These are phyloP conservation scores for Polyergus mexicanus DNA, from an alignment of 1,140 invertebrate species.

Conservation along the genomic window DNA sequence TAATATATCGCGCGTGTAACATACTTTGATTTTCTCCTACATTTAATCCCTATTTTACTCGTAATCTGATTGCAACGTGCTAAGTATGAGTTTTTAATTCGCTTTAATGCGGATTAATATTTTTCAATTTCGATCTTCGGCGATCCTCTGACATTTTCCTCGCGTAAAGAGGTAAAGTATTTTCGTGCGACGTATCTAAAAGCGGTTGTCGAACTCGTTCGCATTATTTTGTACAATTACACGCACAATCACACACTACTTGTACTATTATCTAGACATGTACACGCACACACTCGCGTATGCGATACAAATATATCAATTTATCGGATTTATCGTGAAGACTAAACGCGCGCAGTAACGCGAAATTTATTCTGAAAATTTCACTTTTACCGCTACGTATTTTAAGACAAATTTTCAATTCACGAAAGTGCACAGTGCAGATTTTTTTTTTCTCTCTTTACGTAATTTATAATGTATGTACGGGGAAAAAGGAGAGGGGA, in stretches of 20 bases:
- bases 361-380: constrained; percentile 64
- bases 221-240: constrained; percentile 17
- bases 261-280: not conserved
- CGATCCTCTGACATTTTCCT: constrained; percentile 4
- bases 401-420: constrained; percentile 81
- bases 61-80: constrained; percentile 18
- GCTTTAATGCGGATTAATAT: constrained; percentile 27
- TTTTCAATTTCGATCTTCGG: constrained; percentile 7
- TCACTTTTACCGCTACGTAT: constrained; percentile 68
- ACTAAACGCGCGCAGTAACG: constrained; percentile 68
- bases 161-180: not conserved
- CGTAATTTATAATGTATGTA: constrained; percentile 35
- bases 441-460: constrained; percentile 69
- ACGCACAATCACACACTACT: constrained; percentile 30
- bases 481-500: too few relatives aligned
- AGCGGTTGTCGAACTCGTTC: constrained; percentile 62
- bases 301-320: constrained; percentile 57
- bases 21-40: not conserved
- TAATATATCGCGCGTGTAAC: constrained; percentile 7
- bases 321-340: constrained; percentile 49
- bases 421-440: constrained; percentile 85
- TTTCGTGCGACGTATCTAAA: constrained; percentile 33
- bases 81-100: constrained; percentile 6
- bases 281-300: not conserved
- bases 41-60: constrained; percentile 4